Base-by-base conservation (phyloP, 2,888 invertebrate genomes). In the Apotomis betuletana region DNA sequence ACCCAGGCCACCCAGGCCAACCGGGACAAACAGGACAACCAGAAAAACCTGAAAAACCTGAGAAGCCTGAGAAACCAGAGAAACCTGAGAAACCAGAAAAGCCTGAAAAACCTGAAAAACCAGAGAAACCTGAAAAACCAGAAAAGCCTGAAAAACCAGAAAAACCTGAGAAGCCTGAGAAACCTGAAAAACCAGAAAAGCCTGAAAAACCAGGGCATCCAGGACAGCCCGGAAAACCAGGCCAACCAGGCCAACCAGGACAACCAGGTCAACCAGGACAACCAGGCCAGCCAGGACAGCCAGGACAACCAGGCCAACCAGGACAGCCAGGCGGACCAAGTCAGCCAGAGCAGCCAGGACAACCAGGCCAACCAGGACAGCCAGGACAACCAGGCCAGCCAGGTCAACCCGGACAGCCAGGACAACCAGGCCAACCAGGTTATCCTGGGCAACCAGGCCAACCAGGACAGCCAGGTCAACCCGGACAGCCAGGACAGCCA, bases 261-360 rank as follows among this genome's bases (percentile, higher is more conserved):
- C 49, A 46, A 38, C 59, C 63, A 60, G 36, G 41, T 38, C 15
- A 38, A 55, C 59, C 59, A 67, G 59, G 62, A n/a, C 9, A 61
- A 41, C 27, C 55, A 49, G 54, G 57, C 12, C 1, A 59, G 3
- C 51, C 38, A 52, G 15, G 36, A 27, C 12, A 59, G 44, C 49
- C n/a, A 44, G 51, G 10, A 5, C 5, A 38, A 10, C n/a, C 12
- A 54, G 38, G 27, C 8, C 15, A 52, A 38, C n/a, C 38, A 41
- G 15, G 38, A n/a, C 38, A 13, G 9, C 67, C 54, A n/a, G 38
- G 46, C 15, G 15, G 15, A 15, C 15, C 1, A 15, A 15, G 15
- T 12, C 6, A 36, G 5, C 41, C 41, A 58, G 6, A 5, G 3
- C 3, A 13, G 2, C 49, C 46, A 68, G 15, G 10, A 0, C 6